Percentiles rank a stretch among this genome's conserved stretches.
phyloP scores from a whole-genome alignment of 1,140 invertebrate species.

The Pentalonia nigronervosa region DNA sequence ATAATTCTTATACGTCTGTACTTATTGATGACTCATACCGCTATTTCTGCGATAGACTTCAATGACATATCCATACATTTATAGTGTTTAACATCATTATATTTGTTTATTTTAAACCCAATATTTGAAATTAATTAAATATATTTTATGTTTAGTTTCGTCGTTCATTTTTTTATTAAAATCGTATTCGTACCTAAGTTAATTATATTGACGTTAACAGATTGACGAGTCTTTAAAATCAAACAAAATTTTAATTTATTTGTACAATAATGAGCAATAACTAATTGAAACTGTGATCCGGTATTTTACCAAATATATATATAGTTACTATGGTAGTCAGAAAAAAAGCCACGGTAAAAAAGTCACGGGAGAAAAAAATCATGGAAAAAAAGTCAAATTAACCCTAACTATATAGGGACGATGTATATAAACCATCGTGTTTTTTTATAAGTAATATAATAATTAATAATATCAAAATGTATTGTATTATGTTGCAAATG shows the following conservation, averaged over 20 bases:
- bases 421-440: not conserved
- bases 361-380: no score
- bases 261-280: not conserved
- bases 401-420: not conserved
- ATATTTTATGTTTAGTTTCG: not conserved
- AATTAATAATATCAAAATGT: not conserved
- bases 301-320: not conserved
- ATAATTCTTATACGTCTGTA: not conserved
- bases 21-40: not conserved
- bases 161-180: not conserved
- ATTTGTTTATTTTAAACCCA: not conserved
- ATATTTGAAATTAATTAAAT: not conserved
- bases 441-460: not conserved
- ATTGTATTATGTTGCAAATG: not conserved
- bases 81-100: not conserved
- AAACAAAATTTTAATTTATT: not conserved
- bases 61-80: not conserved
- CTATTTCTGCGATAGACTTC: not conserved
- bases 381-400: no score
- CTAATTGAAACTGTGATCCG: not conserved
- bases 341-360: no score
- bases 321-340: no score
- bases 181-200: not conserved
- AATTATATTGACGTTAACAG: not conserved
- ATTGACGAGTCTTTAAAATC: not conserved